Percentiles rank a stretch among this genome's conserved stretches.
phyloP scores from a whole-genome alignment of 2,888 invertebrate genomes.

The Polyommatus iphigenia region DNA sequence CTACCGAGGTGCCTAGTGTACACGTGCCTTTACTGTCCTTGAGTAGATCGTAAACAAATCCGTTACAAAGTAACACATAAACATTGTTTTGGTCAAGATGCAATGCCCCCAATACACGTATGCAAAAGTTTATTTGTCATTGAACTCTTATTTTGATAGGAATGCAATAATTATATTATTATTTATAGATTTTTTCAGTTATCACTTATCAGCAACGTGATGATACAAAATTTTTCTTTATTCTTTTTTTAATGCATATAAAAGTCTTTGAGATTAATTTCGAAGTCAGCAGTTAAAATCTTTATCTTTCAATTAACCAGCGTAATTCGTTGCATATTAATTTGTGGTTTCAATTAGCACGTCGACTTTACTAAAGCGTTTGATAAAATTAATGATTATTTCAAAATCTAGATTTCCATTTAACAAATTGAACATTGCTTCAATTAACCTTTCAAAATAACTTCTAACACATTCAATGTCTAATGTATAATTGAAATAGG shows the following conservation, averaged over 20 bases:
- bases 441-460: neutral
- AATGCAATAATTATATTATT: neutral
- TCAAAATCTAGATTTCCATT: neutral
- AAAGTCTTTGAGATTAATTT: neutral
- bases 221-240: neutral
- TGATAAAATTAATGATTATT: neutral
- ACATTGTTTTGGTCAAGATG: constrained; percentile 10
- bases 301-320: neutral
- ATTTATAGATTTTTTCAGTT: neutral
- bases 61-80: constrained; percentile 1
- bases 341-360: constrained; percentile 7
- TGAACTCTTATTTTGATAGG: neutral
- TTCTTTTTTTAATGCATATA: neutral
- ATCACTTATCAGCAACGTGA: neutral
- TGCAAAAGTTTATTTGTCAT: neutral
- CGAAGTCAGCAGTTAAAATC: neutral
- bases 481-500: neutral
- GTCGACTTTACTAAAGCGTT: neutral
- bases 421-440: neutral
- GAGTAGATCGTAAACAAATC: neutral
- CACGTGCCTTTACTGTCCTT: neutral
- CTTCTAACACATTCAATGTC: neutral
- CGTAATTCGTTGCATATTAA: neutral
- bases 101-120: neutral
- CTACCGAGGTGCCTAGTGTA: neutral